A percentile compares a stretch with the other conserved stretches of the same genome.
Conservation (phyloP, 2,113 vertebrate genomes). For the Pollimyrus isidori region DNA sequence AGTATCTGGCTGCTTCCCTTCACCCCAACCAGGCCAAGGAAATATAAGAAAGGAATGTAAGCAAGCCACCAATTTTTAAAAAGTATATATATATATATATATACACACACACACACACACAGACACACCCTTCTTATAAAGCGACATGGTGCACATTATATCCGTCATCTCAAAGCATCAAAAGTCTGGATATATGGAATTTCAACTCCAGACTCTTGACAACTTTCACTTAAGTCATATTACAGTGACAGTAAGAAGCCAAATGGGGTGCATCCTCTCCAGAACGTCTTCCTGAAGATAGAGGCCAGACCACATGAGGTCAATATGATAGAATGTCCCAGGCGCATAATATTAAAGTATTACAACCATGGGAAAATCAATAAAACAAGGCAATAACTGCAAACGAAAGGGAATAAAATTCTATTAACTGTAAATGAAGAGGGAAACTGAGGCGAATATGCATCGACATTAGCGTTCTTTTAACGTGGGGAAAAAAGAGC, state of each 20-base stretch:
- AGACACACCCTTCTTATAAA: background rate
- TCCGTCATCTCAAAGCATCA: background rate
- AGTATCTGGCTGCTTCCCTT: background rate
- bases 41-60: background rate
- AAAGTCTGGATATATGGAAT: background rate
- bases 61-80: background rate
- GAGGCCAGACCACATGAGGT: background rate
- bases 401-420: background rate
- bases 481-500: background rate
- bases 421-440: conserved; percentile 3
- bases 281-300: background rate
- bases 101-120: background rate
- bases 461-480: background rate
- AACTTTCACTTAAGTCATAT: background rate
- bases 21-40: background rate
- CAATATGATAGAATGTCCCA: background rate
- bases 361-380: background rate
- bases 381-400: conserved; percentile 5
- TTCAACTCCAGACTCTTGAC: background rate
- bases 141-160: background rate
- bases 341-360: background rate
- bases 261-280: conserved; percentile 18
- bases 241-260: background rate
- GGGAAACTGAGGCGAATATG: background rate
- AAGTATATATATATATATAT: background rate